Percentiles rank a stretch among this genome's conserved stretches.
Evolutionary conservation across 1,140 invertebrate genomes (phyloP).

Genomic region (Cydia amplana): DNA sequence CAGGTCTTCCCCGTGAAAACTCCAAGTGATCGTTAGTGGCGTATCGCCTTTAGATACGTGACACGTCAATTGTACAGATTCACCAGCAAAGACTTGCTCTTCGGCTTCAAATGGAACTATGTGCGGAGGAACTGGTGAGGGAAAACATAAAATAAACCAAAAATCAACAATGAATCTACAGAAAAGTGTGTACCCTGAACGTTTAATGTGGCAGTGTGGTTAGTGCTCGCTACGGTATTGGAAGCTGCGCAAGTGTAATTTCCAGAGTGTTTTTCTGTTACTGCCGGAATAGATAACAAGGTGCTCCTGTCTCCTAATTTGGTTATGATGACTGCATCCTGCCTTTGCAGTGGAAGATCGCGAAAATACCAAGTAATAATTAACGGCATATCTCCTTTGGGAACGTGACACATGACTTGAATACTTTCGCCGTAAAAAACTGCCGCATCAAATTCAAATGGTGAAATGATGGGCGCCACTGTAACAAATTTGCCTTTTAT

Average conservation of each 20-base stretch:
- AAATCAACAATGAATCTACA: constrained; percentile 49
- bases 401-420: constrained; percentile 84
- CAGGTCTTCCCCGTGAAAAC: constrained; percentile 82
- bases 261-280: constrained; percentile 86
- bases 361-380: constrained; percentile 83
- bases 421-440: constrained; percentile 87
- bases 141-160: constrained; percentile 59
- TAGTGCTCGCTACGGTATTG: constrained; percentile 84
- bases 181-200: constrained; percentile 83
- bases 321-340: constrained; percentile 78
- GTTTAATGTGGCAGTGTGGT: constrained; percentile 83
- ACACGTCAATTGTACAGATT: constrained; percentile 88
- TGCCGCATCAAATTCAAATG: constrained; percentile 83
- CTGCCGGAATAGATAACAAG: constrained; percentile 87
- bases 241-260: constrained; percentile 90
- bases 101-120: constrained; percentile 85
- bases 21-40: constrained; percentile 87
- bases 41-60: constrained; percentile 87
- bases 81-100: constrained; percentile 86
- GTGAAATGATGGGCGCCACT: constrained; percentile 82
- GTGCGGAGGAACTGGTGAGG: constrained; percentile 84
- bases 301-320: constrained; percentile 85
- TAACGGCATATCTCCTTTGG: constrained; percentile 85
- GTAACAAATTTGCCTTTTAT: constrained; percentile 54
- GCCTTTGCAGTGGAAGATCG: constrained; percentile 75